Evolutionary conservation across 2,797 vertebrate species (phyloP).

Genomic region (Erpetoichthys calabaricus): DNA sequence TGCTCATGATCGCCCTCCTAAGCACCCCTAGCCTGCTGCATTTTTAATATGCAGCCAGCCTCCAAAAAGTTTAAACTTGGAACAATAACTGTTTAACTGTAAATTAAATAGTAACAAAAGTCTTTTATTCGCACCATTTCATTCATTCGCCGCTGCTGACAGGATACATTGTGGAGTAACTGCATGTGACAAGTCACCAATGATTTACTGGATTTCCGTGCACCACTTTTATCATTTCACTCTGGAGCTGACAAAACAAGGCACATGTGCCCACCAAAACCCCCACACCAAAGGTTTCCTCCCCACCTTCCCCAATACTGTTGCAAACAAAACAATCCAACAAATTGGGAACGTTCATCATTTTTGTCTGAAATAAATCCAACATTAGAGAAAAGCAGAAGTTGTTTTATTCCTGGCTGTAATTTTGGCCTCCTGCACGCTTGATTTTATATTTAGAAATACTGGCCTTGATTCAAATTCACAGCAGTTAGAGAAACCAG

Average conservation of each 20-base stretch:
- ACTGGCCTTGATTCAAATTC: slow-evolving; percentile 65
- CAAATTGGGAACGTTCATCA: too few species aligned
- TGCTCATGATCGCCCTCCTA: slow-evolving; percentile 8
- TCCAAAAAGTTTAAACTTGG: slow-evolving; percentile 14
- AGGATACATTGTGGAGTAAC: slow-evolving; percentile 12
- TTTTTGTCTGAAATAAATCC: too few species aligned
- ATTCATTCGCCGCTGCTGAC: slow-evolving; percentile 19
- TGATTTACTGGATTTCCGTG: slow-evolving; percentile 13
- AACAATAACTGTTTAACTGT: slow-evolving; percentile 20
- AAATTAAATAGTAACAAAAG: slow-evolving; percentile 19
- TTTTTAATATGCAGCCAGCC: slow-evolving; percentile 15
- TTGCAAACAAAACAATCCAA: too few species aligned
- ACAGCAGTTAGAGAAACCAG: slow-evolving; percentile 65
- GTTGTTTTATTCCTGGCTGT: not conserved
- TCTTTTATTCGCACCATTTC: slow-evolving; percentile 15
- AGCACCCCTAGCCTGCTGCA: slow-evolving; percentile 9
- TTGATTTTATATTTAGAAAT: slow-evolving; percentile 68
- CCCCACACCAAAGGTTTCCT: too few species aligned
- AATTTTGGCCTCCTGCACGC: slow-evolving; percentile 21
- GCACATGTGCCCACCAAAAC: too few species aligned
- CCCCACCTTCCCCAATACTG: too few species aligned
- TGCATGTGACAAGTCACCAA: slow-evolving; percentile 14
- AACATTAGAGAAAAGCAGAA: too few species aligned
- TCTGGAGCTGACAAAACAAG: too few species aligned
- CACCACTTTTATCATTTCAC: slow-evolving; percentile 9